Evolutionary conservation across 2,888 invertebrate genomes (phyloP), one percentile per base, ranked within the genome.

Genomic region (Argynnis bischoffii): DNA sequence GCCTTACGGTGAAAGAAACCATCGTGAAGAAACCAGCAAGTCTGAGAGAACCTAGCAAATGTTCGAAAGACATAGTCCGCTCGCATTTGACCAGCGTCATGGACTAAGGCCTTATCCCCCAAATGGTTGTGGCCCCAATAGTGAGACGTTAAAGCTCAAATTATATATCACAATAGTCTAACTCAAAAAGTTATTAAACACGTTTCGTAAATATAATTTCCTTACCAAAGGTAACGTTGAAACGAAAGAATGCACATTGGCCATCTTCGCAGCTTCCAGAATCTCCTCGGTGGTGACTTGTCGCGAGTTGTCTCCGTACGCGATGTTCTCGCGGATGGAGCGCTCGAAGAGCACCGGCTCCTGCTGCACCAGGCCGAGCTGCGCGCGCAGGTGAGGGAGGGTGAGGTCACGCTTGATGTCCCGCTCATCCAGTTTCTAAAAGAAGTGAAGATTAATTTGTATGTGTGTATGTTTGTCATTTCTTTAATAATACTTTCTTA

Each of bases 281-380:
- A 97, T 93, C 81, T 97, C 96, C 6, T 94, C 93, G 90, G 95
- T 93, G 95, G 89, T 41, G 87, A 84, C 75, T 1, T 53, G 26
- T 14, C 76, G 55, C 8, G 74, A 55, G 80, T 95, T 95, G 82
- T 96, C 96, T 0, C 98, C 98, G 84, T 98, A 98, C 0, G 96
- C 95, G 79, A 98, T 98, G 86, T 98, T 98, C 77, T 98, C 97
- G 0, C 94, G 94, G 63, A 98, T 95, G 64, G 95, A 95, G 67
- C 96, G 93, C 79, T 96, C 96, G 89, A 98, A 98, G 46, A 98
- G 93, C 5, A 95, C 95, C 0, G 97, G 97, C 80, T 98, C 97
- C 86, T 98, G 98, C 15, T 96, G 95, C 11, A 98, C 95, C 31
- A 98, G 93, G 0, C 96, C 97, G 64, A 97, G 90, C 81, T 96